Evolutionary conservation across 2,113 vertebrate species (phyloP), one percentile per base, ranked within the genome.

Genomic region (Phrynosoma platyrhinos): DNA sequence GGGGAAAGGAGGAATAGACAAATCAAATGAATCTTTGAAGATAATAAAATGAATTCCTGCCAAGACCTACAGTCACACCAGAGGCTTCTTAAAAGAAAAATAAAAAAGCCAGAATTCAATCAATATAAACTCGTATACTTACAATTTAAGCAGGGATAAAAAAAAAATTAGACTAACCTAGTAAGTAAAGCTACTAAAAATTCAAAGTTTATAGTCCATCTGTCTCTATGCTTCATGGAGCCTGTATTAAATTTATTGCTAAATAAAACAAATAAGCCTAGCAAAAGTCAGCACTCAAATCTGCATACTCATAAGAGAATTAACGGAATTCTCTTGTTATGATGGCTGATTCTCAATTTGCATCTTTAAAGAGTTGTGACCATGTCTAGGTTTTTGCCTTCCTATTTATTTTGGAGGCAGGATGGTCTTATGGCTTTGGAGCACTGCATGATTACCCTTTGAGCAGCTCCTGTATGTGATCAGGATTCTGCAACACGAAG

Each of bases 281-380:
- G 93, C 94, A 96, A 94, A 95, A 94, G 90, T 92, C 92, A 69
- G 91, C n/a, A 0, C 89, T 1, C n/a, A 94, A 96, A 97, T 97
- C 96, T 97, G 96, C 96, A 96, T 95, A 94, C 91, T 92, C 5
- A 80, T 93, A 88, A 88, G 95, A 96, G 95, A 97, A 97, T 97
- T 96, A 97, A 77, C 96, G 94, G 93, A 94, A 87, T 92, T 96
- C 91, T 93, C 85, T 2, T 86, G 95, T 91, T 94, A 96, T 95
- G 95, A 95, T 96, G 95, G 95, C 92, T 96, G 96, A 96, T 89
- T 97, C 97, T 96, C 96, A 96, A 97, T 97, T 97, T 97, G 96
- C 96, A 97, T 97, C 96, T 95, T 96, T 97, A 97, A 97, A 88
- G 96, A 97, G 96, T 97, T 97, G 96, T 96, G 96, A 97, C 96